Evolutionary conservation across 35 echinoderm and acorn worm species (phyloP).

Genomic region (Holothuria glaberrima): DNA sequence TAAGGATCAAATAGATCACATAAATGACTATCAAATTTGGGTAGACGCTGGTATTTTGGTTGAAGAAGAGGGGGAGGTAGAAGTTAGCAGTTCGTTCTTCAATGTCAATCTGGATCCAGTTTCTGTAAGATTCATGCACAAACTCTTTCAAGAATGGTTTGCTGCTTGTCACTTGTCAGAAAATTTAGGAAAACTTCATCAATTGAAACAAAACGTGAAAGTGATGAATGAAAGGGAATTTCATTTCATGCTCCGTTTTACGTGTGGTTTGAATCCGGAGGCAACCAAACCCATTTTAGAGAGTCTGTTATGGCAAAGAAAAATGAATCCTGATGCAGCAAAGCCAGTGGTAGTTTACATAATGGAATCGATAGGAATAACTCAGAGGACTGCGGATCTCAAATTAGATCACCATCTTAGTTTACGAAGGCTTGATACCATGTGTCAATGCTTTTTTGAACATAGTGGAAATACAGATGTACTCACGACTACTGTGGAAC

Average conservation of each 20-base stretch:
- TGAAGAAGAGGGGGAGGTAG: constrained; percentile 7
- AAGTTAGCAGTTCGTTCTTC: constrained; percentile 1
- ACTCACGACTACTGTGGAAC: too few relatives aligned
- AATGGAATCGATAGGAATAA: background rate
- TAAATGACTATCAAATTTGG: background rate
- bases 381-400: background rate
- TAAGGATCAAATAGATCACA: background rate
- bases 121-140: constrained; percentile 19
- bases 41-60: constrained; percentile 20
- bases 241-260: constrained; percentile 24
- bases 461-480: too few relatives aligned
- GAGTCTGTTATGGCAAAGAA: background rate
- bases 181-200: background rate
- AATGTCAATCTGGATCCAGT: background rate
- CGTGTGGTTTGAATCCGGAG: constrained; percentile 26
- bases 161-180: background rate
- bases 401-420: too few relatives aligned
- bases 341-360: background rate
- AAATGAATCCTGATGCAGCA: background rate
- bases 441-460: too few relatives aligned
- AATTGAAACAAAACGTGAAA: background rate
- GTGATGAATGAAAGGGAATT: background rate
- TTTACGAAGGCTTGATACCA: too few relatives aligned
- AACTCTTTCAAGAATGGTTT: constrained; percentile 31
- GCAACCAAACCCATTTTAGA: constrained; percentile 7